A percentile compares a stretch with the other conserved stretches of the same genome.
Evolutionary conservation across 1,140 invertebrate species (phyloP).

Genomic region (Brachystomella parvula): DNA sequence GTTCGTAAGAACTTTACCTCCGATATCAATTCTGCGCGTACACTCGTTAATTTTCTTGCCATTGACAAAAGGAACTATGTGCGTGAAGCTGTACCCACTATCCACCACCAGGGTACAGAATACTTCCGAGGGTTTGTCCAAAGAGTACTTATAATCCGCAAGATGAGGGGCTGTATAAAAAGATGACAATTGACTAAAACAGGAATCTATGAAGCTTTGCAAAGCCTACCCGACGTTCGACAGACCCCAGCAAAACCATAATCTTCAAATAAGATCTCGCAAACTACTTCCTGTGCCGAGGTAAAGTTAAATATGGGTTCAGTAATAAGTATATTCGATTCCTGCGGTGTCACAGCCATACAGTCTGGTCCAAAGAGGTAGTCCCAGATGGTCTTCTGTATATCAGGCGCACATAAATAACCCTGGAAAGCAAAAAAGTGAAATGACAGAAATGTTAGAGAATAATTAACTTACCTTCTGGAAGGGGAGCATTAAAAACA

Average conservation of each 20-base stretch:
- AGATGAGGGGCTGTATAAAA: conserved; percentile 47
- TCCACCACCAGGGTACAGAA: conserved; percentile 79
- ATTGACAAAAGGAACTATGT: conserved; percentile 88
- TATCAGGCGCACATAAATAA: conserved; percentile 90
- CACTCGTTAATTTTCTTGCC: conserved; percentile 71
- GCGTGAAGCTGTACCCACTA: conserved; percentile 89
- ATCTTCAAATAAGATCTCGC: conserved; percentile 96
- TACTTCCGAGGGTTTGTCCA: conserved; percentile 46
- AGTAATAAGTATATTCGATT: conserved; percentile 77
- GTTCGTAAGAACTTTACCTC: conserved; percentile 95
- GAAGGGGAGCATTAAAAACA: conserved; percentile 89
- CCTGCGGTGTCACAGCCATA: conserved; percentile 64
- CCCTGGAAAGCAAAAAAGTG: conserved; percentile 51
- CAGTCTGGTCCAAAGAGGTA: conserved; percentile 85
- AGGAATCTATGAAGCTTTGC: background rate
- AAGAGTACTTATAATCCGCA: conserved; percentile 47
- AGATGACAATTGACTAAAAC: background rate
- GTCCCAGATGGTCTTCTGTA: conserved; percentile 94
- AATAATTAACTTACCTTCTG: conserved; percentile 59
- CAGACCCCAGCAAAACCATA: conserved; percentile 82
- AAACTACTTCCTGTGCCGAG: conserved; percentile 83
- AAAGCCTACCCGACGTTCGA: conserved; percentile 60
- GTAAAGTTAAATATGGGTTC: conserved; percentile 92
- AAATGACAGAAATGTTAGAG: background rate
- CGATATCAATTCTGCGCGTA: conserved; percentile 81